A percentile compares a stretch with the other conserved stretches of the same genome.
phyloP scores from a whole-genome alignment of 2,797 vertebrate species.

The Artibeus jamaicensis region DNA sequence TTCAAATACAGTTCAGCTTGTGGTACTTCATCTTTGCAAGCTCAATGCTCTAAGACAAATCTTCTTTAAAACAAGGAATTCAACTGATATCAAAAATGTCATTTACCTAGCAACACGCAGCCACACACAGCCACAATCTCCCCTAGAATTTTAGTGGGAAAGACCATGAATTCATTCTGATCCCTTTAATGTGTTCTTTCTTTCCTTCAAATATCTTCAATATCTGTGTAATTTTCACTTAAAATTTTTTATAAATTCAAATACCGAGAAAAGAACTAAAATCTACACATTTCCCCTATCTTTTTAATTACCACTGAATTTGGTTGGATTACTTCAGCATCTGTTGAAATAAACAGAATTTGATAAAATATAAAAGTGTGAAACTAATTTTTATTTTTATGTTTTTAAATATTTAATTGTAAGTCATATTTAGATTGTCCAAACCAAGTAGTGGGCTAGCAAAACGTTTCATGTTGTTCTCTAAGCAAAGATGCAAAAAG shows the following conservation, averaged over 20 bases:
- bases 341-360: constrained; percentile 55
- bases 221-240: neutral
- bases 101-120: neutral
- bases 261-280: constrained; percentile 45
- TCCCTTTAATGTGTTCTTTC: neutral
- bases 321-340: constrained; percentile 27
- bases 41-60: neutral
- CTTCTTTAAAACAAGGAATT: neutral
- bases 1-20: neutral
- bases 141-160: neutral
- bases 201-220: constrained; percentile 7
- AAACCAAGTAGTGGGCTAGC: neutral
- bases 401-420: constrained; percentile 34
- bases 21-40: neutral
- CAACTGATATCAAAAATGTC: neutral
- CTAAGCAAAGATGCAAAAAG: constrained; percentile 47
- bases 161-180: neutral
- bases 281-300: neutral
- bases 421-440: constrained; percentile 33
- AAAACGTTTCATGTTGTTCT: neutral
- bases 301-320: constrained; percentile 19
- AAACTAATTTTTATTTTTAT: neutral
- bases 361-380: neutral
- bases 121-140: neutral
- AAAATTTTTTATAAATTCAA: constrained; percentile 18